Base-by-base conservation (phyloP, 2,888 invertebrate genomes). In the Leptinotarsa tumamoca region DNA sequence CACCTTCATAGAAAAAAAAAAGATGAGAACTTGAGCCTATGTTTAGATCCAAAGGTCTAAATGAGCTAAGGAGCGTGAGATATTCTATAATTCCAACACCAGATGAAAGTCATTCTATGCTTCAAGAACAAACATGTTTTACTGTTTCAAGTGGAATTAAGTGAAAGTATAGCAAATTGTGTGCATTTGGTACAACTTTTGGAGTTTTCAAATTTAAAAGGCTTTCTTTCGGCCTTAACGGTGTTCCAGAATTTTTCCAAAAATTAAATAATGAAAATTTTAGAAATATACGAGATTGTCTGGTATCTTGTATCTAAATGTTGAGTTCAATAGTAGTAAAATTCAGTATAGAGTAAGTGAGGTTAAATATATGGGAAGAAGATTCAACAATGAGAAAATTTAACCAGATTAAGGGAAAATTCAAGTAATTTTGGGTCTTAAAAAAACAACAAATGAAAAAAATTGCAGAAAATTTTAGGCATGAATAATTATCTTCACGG, bases 81-180 rank as follows among this genome's bases (percentile, higher is more conserved):
- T 67, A 17, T 67, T 67, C 3, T 67, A 14, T 63, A n/a, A 75
- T 75, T n/a, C 75, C 75, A 27, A 71, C 63, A 18, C 27, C 7
- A 33, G 7, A 76, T 43, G 75, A 76, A 27, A 23, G 27, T 72
- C 58, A 73, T 4, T 68, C 27, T 69, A 58, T 50, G 63, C 10
- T 58, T 74, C 7, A 23, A 33, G 17, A n/a, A 67, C n/a, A 74
- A 61, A 58, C 33, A 1, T 51, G 51, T 50, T 78, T 78, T 74
- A 77, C 68, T 27, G 76, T 78, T 2, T 54, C 77, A 78, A 10
- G 68, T 78, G 10, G 69, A 75, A 52, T 56, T 79, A 50, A 77
- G 78, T 56, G 49, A 51, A 4, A 75, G 52, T 74, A 71, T 17
- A 67, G 72, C 43, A 52, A 75, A 10, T 52, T 73, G 17, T 77